A percentile compares a stretch with the other conserved stretches of the same genome.
phyloP scores from a whole-genome alignment of 2,888 invertebrate genomes.

The Lasioglossum pauxillum region DNA sequence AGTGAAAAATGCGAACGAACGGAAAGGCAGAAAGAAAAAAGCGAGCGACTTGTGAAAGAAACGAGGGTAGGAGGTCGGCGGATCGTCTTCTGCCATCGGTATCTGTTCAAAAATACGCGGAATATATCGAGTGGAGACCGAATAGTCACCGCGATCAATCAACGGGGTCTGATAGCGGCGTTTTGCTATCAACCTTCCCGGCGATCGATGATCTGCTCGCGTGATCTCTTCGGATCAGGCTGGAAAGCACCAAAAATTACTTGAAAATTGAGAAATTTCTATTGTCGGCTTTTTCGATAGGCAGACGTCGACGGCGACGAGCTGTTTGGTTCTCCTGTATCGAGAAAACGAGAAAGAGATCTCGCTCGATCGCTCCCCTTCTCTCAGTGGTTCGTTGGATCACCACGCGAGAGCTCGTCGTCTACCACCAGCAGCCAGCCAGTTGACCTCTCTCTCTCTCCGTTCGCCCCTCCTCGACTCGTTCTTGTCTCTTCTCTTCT shows the following conservation, averaged over 20 bases:
- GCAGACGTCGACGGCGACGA: not conserved
- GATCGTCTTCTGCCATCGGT: constrained; percentile 25
- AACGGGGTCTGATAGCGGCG: constrained; percentile 19
- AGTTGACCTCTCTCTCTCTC: constrained; percentile 39
- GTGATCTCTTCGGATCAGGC: not conserved
- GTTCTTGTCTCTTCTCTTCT: not conserved
- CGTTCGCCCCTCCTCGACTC: constrained; percentile 22
- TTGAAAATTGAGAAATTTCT: not conserved
- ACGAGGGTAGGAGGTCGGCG: constrained; percentile 74
- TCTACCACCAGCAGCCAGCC: constrained; percentile 58
- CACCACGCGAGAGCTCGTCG: constrained; percentile 40
- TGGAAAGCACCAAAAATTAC: not conserved
- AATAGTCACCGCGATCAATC: constrained; percentile 60
- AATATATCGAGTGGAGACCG: constrained; percentile 53
- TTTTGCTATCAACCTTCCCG: constrained; percentile 41
- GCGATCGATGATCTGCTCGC: not conserved
- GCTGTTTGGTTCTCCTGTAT: constrained; percentile 11
- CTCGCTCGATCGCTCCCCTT: constrained; percentile 44
- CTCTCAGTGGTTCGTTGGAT: constrained; percentile 21
- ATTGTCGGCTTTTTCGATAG: not conserved
- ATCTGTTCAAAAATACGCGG: constrained; percentile 57
- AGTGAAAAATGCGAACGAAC: not conserved
- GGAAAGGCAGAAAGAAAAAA: not conserved
- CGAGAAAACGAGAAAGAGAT: constrained; percentile 39
- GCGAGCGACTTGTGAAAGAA: constrained; percentile 49